phyloP scores from a whole-genome alignment of 2,113 vertebrate genomes.

The Eudorcas thomsonii region DNA sequence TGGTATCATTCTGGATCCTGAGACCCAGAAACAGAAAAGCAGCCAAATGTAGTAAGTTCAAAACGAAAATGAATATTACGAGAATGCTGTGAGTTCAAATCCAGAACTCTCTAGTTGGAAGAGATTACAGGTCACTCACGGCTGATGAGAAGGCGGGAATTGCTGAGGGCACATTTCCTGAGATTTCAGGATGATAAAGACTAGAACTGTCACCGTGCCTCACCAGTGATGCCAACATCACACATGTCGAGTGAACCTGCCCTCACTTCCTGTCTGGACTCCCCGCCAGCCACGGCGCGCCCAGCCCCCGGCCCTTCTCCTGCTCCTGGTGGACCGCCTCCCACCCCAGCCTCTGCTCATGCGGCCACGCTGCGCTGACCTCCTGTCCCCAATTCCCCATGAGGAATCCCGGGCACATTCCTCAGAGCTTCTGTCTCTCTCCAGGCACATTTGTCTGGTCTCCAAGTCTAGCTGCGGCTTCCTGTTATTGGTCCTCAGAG shows the following conservation, averaged over 20 bases:
- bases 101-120: background rate
- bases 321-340: background rate
- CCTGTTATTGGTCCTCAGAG: background rate
- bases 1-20: background rate
- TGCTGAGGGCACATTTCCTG: background rate
- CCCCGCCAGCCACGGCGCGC: rapidly evolving
- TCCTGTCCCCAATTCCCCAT: background rate
- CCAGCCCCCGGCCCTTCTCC: rapidly evolving
- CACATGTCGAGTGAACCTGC: background rate
- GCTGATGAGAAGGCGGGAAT: background rate
- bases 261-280: background rate
- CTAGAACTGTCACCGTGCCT: background rate
- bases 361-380: background rate
- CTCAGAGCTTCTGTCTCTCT: background rate
- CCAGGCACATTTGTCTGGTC: no score
- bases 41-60: background rate
- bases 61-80: background rate
- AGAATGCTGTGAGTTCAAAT: background rate
- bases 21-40: background rate
- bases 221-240: background rate
- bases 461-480: background rate
- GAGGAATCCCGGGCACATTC: background rate
- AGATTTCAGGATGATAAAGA: background rate
- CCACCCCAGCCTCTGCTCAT: background rate
- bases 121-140: background rate